Base-by-base conservation (phyloP, 1,140 invertebrate genomes). In the Thrips palmi region DNA sequence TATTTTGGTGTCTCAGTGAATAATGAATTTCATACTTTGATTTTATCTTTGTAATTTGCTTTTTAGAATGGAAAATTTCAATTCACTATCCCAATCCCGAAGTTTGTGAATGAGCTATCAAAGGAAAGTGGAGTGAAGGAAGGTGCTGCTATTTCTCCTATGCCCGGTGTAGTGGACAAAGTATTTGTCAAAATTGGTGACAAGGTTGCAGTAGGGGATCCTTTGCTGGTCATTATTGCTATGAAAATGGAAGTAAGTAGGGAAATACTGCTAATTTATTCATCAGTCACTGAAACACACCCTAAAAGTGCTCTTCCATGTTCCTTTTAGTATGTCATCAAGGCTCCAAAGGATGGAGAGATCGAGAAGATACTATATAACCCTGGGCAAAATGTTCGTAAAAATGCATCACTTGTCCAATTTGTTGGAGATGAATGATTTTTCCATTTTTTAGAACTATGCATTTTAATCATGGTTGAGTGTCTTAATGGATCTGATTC, bases 191-290 rank as follows among this genome's bases (percentile, higher is more conserved):
- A 71, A 39, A 58, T 67, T 14, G 89, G 87, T 3, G 71, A 84
- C 46, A 37, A 43, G n/a, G 83, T 96, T 1, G 71, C 72, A 42
- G 66, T 71, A 52, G 88, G 86, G 1, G 81, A 94, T 54, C 71
- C 84, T 1, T 57, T 97, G 0, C 69, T 92, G 25, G 77, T 92
- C 28, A 77, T 96, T 51, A 87, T 92, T 41, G 94, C 94, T 6
- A 99, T 99, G 94, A 99, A 98, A 68, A 99, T 99, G 94, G 94
- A 99, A 66, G 77, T 78, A 57, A 59, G 54, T 51, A 29, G 5
- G 14, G 12, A 12, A 24, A 28, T 7, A 19, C 12, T 11, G 15
- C 28, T 10, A 15, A 23, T n/a, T 22, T 38, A 18, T 38, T 17
- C 14, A 11, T 14, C 14, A 40, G 22, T 23, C 12, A 22, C 6